Evolutionary conservation across 2,113 vertebrate genomes (phyloP).

Genomic region (Nibea coibor): DNA sequence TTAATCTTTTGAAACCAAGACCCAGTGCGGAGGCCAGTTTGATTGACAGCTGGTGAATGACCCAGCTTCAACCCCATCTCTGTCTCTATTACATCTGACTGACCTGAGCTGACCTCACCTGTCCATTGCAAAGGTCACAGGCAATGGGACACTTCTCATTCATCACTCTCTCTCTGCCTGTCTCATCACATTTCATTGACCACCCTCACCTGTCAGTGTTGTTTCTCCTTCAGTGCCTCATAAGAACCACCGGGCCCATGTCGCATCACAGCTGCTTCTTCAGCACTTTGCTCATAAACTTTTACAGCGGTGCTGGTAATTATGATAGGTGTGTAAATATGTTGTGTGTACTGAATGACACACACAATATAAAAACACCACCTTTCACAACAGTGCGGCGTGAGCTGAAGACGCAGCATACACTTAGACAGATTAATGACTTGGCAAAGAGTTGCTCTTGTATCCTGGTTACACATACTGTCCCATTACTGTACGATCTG

Average conservation of each 20-base stretch:
- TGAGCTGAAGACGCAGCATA: conserved; percentile 28
- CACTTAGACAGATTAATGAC: conserved; percentile 51
- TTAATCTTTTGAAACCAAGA: conserved; percentile 27
- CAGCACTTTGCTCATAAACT: conserved; percentile 29
- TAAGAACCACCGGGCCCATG: background rate
- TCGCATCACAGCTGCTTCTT: conserved; percentile 12
- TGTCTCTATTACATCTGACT: conserved; percentile 52
- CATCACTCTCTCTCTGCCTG: background rate
- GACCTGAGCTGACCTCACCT: conserved; percentile 48
- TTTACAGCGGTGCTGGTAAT: conserved; percentile 26
- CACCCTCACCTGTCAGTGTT: background rate
- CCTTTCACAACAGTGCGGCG: background rate
- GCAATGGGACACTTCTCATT: background rate
- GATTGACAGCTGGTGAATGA: conserved; percentile 32
- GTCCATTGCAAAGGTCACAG: conserved; percentile 8
- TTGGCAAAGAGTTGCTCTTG: conserved; percentile 27
- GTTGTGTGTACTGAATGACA: background rate
- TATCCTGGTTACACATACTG: conserved; percentile 33
- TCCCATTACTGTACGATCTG: conserved; percentile 47
- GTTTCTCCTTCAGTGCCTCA: background rate
- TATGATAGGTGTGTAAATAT: conserved; percentile 22
- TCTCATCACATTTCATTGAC: conserved; percentile 1
- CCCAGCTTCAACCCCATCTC: conserved; percentile 26
- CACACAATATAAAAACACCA: background rate
- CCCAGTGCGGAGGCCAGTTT: conserved; percentile 23